A percentile compares a stretch with the other conserved stretches of the same genome.
These are phyloP conservation scores for Oreochromis niloticus DNA, from an alignment of 2,113 vertebrate species.

Conservation along the genomic window DNA sequence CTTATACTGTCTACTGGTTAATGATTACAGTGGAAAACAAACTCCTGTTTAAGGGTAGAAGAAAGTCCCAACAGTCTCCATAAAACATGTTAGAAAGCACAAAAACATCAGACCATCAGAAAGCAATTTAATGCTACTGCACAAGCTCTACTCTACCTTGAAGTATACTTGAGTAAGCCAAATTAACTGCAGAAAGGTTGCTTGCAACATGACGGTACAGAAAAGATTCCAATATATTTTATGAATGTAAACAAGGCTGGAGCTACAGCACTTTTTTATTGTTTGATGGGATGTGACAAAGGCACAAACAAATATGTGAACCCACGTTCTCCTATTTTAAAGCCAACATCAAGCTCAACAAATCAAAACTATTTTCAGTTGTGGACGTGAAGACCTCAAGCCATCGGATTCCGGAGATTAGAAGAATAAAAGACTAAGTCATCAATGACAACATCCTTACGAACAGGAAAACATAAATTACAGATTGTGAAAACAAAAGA, in stretches of 20 bases:
- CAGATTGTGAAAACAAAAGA: not conserved
- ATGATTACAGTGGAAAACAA: conserved; percentile 49
- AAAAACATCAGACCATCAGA: not conserved
- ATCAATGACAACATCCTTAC: not conserved
- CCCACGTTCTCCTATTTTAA: not conserved
- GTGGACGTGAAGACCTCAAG: not conserved
- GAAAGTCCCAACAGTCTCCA: not conserved
- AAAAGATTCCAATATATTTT: not conserved
- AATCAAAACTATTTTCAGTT: not conserved
- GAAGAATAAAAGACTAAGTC: not conserved
- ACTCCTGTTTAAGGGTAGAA: conserved; percentile 1
- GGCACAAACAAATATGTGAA: not conserved
- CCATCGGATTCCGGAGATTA: not conserved
- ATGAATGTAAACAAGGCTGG: not conserved
- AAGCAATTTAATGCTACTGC: not conserved
- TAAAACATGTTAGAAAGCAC: not conserved
- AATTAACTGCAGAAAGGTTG: not conserved
- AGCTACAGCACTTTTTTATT: not conserved
- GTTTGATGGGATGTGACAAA: not conserved
- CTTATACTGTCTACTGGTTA: conserved; percentile 15
- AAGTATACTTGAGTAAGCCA: not conserved
- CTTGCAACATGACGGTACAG: not conserved
- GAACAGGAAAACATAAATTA: not conserved
- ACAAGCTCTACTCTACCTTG: not conserved
- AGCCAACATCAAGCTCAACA: not conserved